Evolutionary conservation across 1,140 invertebrate genomes (phyloP), one percentile per base, ranked within the genome.

Genomic region (Cyclargus thomasi): DNA sequence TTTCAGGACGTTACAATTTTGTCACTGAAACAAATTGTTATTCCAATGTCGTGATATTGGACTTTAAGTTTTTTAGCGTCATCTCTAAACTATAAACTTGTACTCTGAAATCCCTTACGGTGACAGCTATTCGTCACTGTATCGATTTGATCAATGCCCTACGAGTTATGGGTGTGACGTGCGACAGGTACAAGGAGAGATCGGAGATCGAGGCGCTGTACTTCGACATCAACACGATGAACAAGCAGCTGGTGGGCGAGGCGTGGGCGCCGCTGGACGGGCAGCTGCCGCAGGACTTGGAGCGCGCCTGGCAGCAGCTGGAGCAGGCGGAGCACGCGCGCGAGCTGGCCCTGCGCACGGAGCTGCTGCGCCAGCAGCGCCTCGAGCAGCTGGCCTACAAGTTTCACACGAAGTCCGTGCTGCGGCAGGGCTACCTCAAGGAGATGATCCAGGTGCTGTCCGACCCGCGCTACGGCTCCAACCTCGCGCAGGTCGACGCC

Each of bases 361-460:
- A 99, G 85, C 90, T 99, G 7, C 88, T 98, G 53, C 92, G 98
- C 17, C 98, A 99, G 82, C 97, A 99, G 86, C 92, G 97, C 69
- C 91, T 99, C 1, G 98, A 99, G 83, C 97, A 98, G 80, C 92
- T 99, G 20, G 98, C 98, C 75, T 96, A 97, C 82, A 97, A 98
- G 82, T 99, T 99, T 91, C 96, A 97, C 78, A 95, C 96, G 75
- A 99, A 99, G 93, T 97, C 96, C 79, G 94, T 96, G 7, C 92
- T 99, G 3, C 92, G 98, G 68, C 97, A 98, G 80, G 95, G 97
- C 1, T 99, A 99, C 90, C 90, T 99, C 17, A 98, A 98, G 90
- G 98, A 99, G 90, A 99, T 99, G 97, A 97, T 97, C 69, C 96
- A 97, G 88, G 97, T 99, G 11, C 86, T 99, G 18, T 96, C 95